Evolutionary conservation across 1,140 invertebrate species (phyloP).

Genomic region (Drosophila athabasca): DNA sequence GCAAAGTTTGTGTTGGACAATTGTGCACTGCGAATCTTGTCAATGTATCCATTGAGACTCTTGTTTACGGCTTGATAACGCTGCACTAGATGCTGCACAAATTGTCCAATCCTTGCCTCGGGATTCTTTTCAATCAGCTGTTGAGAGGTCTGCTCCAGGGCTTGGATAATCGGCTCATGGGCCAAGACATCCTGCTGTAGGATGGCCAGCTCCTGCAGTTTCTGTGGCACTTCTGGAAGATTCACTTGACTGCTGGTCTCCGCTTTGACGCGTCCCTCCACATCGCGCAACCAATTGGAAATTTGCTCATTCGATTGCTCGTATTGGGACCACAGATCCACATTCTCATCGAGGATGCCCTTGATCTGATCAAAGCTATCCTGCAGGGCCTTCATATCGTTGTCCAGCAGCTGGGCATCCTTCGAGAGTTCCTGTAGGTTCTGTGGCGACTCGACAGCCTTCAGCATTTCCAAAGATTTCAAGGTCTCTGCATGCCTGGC

Average conservation of each 20-base stretch:
- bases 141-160: constrained; percentile 88
- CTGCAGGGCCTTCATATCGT: constrained; percentile 89
- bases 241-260: constrained; percentile 90
- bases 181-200: constrained; percentile 87
- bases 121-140: constrained; percentile 90
- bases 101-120: constrained; percentile 91
- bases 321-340: constrained; percentile 92
- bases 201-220: constrained; percentile 88
- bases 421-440: constrained; percentile 86
- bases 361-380: constrained; percentile 88
- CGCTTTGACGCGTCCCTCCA: constrained; percentile 90
- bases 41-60: constrained; percentile 88
- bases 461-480: constrained; percentile 87
- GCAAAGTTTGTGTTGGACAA: constrained; percentile 88
- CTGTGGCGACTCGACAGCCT: constrained; percentile 88
- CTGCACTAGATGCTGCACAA: constrained; percentile 90
- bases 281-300: constrained; percentile 93
- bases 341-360: constrained; percentile 88
- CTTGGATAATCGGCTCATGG: constrained; percentile 88
- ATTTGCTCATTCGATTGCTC: constrained; percentile 91
- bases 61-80: constrained; percentile 91
- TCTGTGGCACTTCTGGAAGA: constrained; percentile 88
- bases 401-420: constrained; percentile 87
- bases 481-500: constrained; percentile 87
- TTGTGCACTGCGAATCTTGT: constrained; percentile 88